Conservation (phyloP, 2,888 invertebrate genomes). For the Pristionchus arcanus region DNA sequence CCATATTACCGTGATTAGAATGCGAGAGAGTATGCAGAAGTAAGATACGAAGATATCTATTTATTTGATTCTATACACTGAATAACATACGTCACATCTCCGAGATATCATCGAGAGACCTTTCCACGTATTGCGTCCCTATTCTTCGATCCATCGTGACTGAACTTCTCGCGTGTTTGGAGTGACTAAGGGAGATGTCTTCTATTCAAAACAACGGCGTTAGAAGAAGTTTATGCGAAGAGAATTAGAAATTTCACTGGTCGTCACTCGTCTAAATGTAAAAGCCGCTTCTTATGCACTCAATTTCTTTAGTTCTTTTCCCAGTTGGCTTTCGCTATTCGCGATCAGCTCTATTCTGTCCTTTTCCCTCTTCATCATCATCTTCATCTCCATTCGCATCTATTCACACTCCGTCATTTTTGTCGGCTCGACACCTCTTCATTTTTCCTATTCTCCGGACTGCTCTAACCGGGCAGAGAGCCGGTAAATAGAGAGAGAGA, state of each 20-base stretch:
- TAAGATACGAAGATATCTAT: no score
- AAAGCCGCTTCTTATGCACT: no score
- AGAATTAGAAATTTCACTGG: not conserved
- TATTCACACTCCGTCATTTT: not conserved
- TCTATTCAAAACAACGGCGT: not conserved
- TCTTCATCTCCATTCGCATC: not conserved
- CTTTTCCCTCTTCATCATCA: conserved; percentile 14
- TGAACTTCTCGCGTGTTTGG: not conserved
- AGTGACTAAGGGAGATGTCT: not conserved
- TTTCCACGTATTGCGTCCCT: conserved; percentile 1
- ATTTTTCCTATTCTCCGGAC: not conserved
- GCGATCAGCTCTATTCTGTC: not conserved
- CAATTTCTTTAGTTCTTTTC: no score
- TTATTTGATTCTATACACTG: not conserved
- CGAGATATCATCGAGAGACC: conserved; percentile 1
- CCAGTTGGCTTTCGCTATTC: not conserved
- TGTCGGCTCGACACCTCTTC: not conserved
- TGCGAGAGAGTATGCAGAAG: not conserved
- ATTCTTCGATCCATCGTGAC: not conserved
- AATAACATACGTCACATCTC: not conserved
- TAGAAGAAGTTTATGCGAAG: not conserved
- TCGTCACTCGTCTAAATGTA: not conserved
- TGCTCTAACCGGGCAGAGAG: not conserved
- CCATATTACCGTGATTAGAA: not conserved
- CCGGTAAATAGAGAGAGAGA: not conserved